Base-by-base conservation (phyloP, 1,140 invertebrate species). In the Diploscapter pachys region DNA sequence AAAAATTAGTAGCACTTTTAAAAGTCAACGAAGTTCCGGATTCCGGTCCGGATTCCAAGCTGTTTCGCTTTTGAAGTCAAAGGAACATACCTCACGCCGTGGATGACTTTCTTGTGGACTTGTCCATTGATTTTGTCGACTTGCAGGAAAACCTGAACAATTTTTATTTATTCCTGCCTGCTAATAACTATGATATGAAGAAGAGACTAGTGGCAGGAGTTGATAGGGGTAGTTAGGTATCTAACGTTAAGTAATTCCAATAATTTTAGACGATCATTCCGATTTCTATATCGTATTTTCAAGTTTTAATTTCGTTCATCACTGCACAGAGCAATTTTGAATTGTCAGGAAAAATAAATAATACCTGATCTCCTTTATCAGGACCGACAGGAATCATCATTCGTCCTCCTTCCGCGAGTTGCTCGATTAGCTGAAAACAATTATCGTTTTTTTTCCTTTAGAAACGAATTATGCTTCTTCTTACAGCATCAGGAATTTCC, bases 71-170 rank as follows among this genome's bases (percentile, higher is more conserved):
- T 92, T 86, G 95, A 94, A 4, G 96, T 98, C 11, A 99, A 88
- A 2, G 96, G 95, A 50, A 99, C 96, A 88, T 96, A 98, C 67
- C 96, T 92, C 1, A 99, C 96, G 54, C 93, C 93, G 93, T 98
- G 96, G 0, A 98, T 87, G 48, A 90, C 89, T 80, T 90, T 92
- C 67, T 91, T 89, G 11, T 88, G 88, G 8, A 96, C 88, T 9
- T 95, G 94, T 87, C 95, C 91, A 3, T 85, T 78, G 59, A 90
- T 88, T 88, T 97, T 98, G 85, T 98, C 95, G 75, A 97, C 91
- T 89, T 91, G 89, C 84, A 91, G 90, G 77, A 95, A 88, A 82
- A 91, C 90, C 63, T 76, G 65, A 74, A 74, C 66, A 53, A 6
- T 8, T 53, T 4, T 48, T 6, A 8, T 5, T n/a, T 73, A 70